These are phyloP conservation scores for Hephaestus fuliginosus DNA, from an alignment of 2,797 vertebrate genomes.

Conservation along the genomic window DNA sequence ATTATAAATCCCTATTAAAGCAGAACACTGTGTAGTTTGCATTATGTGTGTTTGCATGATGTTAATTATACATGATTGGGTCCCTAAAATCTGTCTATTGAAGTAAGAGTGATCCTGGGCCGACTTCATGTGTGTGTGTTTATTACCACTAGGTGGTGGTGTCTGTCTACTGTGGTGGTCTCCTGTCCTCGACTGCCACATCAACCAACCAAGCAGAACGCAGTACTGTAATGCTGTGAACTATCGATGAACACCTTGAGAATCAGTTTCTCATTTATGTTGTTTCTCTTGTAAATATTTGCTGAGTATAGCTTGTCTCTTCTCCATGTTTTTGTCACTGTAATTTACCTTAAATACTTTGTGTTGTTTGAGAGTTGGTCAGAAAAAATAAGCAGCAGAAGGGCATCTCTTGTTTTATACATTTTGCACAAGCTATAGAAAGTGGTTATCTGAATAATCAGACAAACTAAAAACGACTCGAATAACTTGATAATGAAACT, in stretches of 20 bases:
- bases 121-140: background rate
- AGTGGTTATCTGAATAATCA: background rate
- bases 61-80: no score
- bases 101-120: background rate
- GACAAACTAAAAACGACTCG: background rate
- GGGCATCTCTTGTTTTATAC: background rate
- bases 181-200: no score
- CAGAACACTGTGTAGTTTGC: background rate
- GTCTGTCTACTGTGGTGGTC: background rate
- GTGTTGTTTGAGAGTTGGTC: no score
- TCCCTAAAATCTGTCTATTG: background rate
- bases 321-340: background rate
- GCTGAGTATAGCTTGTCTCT: no score
- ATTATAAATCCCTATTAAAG: background rate
- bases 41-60: background rate
- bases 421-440: background rate
- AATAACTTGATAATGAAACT: no score
- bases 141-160: constrained; percentile 69
- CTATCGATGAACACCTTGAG: background rate
- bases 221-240: background rate
- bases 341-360: background rate
- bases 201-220: background rate
- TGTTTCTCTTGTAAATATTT: background rate
- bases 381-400: no score
- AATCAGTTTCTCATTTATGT: background rate